Conservation (phyloP, 92 coral and sea anemone species). For the Blastomussa wellsi region DNA sequence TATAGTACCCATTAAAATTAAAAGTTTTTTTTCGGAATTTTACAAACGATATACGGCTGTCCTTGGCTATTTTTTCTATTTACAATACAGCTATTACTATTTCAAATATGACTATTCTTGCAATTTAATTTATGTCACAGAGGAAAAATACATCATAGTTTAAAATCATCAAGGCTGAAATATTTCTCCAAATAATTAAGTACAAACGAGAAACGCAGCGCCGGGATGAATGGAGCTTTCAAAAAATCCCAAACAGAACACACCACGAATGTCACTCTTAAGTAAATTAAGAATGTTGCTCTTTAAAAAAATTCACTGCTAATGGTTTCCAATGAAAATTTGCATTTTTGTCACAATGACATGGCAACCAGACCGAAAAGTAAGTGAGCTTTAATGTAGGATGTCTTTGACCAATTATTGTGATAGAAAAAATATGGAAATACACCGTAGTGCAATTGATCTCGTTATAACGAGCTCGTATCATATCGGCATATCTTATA, state of each 20-base stretch:
- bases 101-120: background rate
- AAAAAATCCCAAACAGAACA: background rate
- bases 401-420: background rate
- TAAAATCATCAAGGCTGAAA: background rate
- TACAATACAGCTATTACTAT: background rate
- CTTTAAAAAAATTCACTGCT: conserved; percentile 1
- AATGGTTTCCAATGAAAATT: background rate
- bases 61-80: background rate
- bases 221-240: background rate
- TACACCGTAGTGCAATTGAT: background rate
- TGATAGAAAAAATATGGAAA: background rate
- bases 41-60: background rate
- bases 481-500: too few relatives aligned
- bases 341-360: background rate
- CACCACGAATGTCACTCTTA: background rate
- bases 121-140: background rate
- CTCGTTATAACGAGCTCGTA: too few relatives aligned
- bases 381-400: background rate
- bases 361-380: too few relatives aligned
- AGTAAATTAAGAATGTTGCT: background rate
- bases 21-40: background rate
- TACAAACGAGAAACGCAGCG: background rate
- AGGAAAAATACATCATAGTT: background rate
- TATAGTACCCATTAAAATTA: background rate
- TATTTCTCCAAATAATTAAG: background rate